Base-by-base conservation (phyloP, 1,140 invertebrate species). In the Diploscapter pachys region DNA sequence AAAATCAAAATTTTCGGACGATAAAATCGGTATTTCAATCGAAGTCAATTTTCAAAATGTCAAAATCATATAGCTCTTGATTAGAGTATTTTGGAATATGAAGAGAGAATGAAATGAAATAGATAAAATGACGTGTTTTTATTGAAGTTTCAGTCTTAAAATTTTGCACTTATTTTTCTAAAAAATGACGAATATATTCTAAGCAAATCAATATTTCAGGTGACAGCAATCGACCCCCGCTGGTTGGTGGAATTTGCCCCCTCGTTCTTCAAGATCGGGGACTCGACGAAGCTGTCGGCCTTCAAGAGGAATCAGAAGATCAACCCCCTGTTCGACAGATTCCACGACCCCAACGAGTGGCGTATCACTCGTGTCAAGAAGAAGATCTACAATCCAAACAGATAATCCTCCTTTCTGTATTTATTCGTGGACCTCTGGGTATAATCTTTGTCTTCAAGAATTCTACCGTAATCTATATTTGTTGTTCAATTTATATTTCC, bases 211-310 rank as follows among this genome's bases (percentile, higher is more conserved):
- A 51, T n/a, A 53, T 80, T 82, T 78, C 68, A 83, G 82, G 82
- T 86, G 3, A 99, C 95, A 0, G 94, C 95, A 0, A 98, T 99
- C 62, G 97, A 99, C 89, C 95, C 97, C 0, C 96, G 97, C 87
- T 99, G 97, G 97, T 88, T 99, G 49, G 95, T 99, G 2, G 96
- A 99, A 86, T 99, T 96, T 87, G 97, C 97, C 0, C 95, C 96
- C 0, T 95, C 96, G 3, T 99, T 99, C 88, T 99, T 98, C 88
- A 95, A 94, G 87, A 96, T 98, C 87, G 95, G 93, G n/a, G 96
- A 99, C 87, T 95, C 95, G 4, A 98, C 96, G 0, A 98, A 97
- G 87, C 89, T 99, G 0, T 97, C 94, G 84, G 98, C 98, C 86
- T 96, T 98, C 85, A 99, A 99, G 90, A 98, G 98, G 87, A 98